Evolutionary conservation across 2,888 invertebrate genomes (phyloP), one percentile per base, ranked within the genome.

Genomic region (Diabrotica balteata): DNA sequence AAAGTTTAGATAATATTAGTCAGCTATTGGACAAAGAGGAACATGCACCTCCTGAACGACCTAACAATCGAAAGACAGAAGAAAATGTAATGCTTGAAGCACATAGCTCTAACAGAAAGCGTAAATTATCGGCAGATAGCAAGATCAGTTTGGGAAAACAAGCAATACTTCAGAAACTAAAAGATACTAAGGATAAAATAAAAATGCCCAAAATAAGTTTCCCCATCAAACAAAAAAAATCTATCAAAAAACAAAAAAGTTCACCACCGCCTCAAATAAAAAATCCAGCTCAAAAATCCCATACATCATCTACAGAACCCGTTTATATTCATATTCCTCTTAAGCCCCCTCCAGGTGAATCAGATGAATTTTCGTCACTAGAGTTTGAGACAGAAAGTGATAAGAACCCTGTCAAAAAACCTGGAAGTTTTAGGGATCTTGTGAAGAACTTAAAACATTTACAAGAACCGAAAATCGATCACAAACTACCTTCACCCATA

Each of bases 21-120:
- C 83, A 84, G 73, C 84, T 83, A 76, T 74, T 84, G 67, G 84
- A 84, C 63, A 83, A 81, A 73, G 84, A 83, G 50, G 81, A 82
- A 47, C 68, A 67, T 8, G 10, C 59, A 11, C 52, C 69, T 10
- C 57, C 45, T 6, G 75, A 74, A 7, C 76, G 73, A 72, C 75
- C 64, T n/a, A 73, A 71, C 61, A 68, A 70, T 57, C 43, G 45
- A 17, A 17, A 4, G 7, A 7, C 6, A 32, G n/a, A 58, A 22
- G 57, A 55, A 55, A 17, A 17, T 17, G 17, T 17, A 17, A 67
- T 45, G 63, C 55, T 42, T 10, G 54, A 69, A 32, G 64, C 69
- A 7, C 70, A 69, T 67, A 59, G 69, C 47, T 50, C 55, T 43
- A 72, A 73, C 55, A 70, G 76, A 63, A 81, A 81, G 73, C 66